A percentile compares a stretch with the other conserved stretches of the same genome.
These are phyloP conservation scores for Lipotes vexillifer DNA, from an alignment of 2,113 vertebrate genomes.

Conservation along the genomic window DNA sequence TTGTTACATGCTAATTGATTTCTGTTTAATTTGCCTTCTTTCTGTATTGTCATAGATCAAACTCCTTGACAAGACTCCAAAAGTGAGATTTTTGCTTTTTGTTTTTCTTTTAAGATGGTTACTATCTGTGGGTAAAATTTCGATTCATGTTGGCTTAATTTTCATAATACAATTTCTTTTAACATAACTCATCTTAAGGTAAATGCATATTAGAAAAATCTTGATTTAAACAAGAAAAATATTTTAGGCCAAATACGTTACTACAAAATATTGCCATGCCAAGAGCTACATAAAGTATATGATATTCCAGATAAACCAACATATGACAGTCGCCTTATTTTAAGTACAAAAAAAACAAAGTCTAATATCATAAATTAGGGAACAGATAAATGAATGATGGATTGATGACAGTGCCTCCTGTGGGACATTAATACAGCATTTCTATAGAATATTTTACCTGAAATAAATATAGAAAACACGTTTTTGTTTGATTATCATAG, in stretches of 20 bases:
- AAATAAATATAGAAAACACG: neutral
- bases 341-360: neutral
- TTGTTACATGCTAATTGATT: constrained; percentile 54
- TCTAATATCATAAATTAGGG: neutral
- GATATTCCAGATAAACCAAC: neutral
- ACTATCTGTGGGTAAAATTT: neutral
- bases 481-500: neutral
- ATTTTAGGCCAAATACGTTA: neutral
- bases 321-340: neutral
- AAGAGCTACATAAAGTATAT: neutral
- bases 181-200: neutral
- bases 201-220: neutral
- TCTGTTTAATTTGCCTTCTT: constrained; percentile 50
- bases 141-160: neutral
- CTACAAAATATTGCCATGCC: neutral
- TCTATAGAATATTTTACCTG: neutral
- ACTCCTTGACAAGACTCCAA: neutral
- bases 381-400: neutral
- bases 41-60: constrained; percentile 15
- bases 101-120: neutral
- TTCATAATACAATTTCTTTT: neutral
- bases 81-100: neutral
- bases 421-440: neutral
- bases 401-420: neutral
- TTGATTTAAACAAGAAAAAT: neutral